Base-by-base conservation (phyloP, 2,888 invertebrate species). In the Polymixis lichenea region DNA sequence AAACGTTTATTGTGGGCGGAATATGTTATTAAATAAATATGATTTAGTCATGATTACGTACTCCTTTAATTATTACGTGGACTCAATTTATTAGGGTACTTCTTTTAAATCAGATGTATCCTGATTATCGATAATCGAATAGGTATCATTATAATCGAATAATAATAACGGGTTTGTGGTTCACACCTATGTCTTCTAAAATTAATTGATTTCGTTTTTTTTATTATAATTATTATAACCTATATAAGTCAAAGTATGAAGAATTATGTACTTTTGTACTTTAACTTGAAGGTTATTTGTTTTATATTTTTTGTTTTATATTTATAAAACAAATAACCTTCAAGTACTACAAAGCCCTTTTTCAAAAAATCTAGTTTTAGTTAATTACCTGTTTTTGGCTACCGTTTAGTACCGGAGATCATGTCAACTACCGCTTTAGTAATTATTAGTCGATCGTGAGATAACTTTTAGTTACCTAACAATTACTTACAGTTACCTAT, bases 11-110 rank as follows among this genome's bases (percentile, higher is more conserved):
- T 58, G 28, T 77, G 65, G 77, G 77, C 46, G 74, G 68, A 55
- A 51, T 72, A 67, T 55, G 32, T 76, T 73, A 80, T 72, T 58
- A 76, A 65, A 76, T 76, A 76, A 67, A 68, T 67, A 68, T 72
- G 72, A 81, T 77, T 72, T 70, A 71, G 25, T 19, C 73, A 28
- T 70, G 55, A 73, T 53, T 28, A 38, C n/a, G n/a, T 13, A n/a
- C 66, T 77, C 43, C 38, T 72, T 62, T 82, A 82, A 85, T 77
- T 71, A 77, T 71, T 62, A 56, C 22, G 61, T 74, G n/a, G 56
- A 80, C n/a, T 51, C 46, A 38, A 82, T 82, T 82, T 80, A 75
- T 80, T 80, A 72, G 17, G 32, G 49, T 69, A 55, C 38, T 66
- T 75, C 32, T 72, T 64, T 60, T 38, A 46, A 77, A 58, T 84